phyloP scores from a whole-genome alignment of 2,113 vertebrate genomes.

The Sceloporus tristichus region DNA sequence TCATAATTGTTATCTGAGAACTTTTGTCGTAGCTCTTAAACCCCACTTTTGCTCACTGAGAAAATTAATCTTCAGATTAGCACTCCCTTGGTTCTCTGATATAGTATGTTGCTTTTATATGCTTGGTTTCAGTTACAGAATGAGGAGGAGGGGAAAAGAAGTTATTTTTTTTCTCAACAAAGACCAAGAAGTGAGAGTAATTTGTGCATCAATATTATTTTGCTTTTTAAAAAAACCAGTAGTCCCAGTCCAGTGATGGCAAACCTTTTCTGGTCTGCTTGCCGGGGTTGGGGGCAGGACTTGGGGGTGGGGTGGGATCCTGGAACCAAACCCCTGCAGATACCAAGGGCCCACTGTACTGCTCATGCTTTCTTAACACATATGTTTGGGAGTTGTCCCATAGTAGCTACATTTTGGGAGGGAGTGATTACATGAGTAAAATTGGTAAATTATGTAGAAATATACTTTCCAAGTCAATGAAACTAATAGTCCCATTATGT shows the following conservation, averaged over 20 bases:
- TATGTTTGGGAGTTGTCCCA: too few species aligned
- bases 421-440: too few species aligned
- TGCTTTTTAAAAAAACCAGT: not conserved
- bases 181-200: not conserved
- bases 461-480: too few species aligned
- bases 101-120: slow-evolving; percentile 24
- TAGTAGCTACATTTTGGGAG: too few species aligned
- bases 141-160: not conserved
- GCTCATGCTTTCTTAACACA: too few species aligned
- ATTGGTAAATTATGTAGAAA: too few species aligned
- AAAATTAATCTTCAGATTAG: not conserved
- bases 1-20: not conserved
- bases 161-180: not conserved
- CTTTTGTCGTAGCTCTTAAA: not conserved
- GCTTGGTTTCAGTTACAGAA: not conserved
- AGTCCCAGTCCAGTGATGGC: not conserved
- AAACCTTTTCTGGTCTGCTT: too few species aligned
- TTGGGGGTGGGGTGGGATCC: too few species aligned
- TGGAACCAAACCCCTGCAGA: too few species aligned
- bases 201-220: not conserved
- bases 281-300: too few species aligned
- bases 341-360: too few species aligned
- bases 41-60: not conserved
- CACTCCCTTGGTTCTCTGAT: not conserved
- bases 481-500: too few species aligned